Conservation (phyloP, 1,140 invertebrate species). For the Tribolium castaneum region DNA sequence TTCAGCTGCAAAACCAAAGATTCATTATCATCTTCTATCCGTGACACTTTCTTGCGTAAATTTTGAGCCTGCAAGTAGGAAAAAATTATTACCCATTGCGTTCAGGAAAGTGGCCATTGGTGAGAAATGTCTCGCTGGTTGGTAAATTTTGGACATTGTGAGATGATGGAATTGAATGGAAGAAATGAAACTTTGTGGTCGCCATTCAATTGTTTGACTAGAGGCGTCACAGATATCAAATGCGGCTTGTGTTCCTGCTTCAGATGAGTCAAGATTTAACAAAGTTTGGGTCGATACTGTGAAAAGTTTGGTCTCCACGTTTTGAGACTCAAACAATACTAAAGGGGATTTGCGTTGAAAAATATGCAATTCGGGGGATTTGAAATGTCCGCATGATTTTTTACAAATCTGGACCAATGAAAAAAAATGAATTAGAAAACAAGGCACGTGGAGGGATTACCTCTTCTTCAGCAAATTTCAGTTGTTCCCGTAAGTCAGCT, state of each 20-base stretch:
- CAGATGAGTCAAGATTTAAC: not conserved
- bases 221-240: conserved; percentile 14
- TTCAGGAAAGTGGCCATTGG: conserved; percentile 60
- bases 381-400: conserved; percentile 8
- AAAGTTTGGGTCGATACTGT: conserved; percentile 43
- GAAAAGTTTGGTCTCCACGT: conserved; percentile 20
- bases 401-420: conserved; percentile 24
- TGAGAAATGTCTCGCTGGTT: conserved; percentile 54
- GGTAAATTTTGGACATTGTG: conserved; percentile 50
- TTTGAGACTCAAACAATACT: conserved; percentile 38
- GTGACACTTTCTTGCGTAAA: conserved; percentile 85
- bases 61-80: conserved; percentile 77
- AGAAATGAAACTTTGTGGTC: not conserved
- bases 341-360: conserved; percentile 43
- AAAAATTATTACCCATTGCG: conserved; percentile 55
- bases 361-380: conserved; percentile 43
- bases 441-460: conserved; percentile 59
- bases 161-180: conserved; percentile 25
- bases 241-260: not conserved
- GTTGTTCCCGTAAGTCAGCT: conserved; percentile 90
- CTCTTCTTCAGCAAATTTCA: conserved; percentile 92
- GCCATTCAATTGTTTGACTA: conserved; percentile 21
- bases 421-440: conserved; percentile 10
- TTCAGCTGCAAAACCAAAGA: conserved; percentile 90
- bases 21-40: conserved; percentile 95